These are phyloP conservation scores for Lydus trimaculatus DNA, from an alignment of 2,888 invertebrate species.

Conservation along the genomic window DNA sequence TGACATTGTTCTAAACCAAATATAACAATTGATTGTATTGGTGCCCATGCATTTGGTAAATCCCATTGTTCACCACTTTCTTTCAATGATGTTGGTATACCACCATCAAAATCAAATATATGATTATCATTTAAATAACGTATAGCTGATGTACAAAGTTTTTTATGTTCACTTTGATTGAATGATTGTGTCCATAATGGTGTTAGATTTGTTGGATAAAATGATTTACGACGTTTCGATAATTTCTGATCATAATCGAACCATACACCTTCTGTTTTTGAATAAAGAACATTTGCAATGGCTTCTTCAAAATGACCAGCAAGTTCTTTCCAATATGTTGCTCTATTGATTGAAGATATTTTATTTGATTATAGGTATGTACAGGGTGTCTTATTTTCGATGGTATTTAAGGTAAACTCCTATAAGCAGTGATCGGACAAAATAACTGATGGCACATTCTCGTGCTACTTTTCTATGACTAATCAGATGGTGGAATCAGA, in stretches of 20 bases:
- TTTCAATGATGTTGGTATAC: constrained; percentile 72
- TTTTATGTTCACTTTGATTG: constrained; percentile 45
- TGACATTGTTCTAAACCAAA: constrained; percentile 67
- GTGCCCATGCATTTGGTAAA: constrained; percentile 87
- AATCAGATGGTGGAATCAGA: too few relatives aligned
- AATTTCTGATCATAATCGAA: constrained; percentile 75
- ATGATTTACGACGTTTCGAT: constrained; percentile 67
- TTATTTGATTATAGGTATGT: too few relatives aligned
- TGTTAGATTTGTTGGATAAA: constrained; percentile 75
- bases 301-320: constrained; percentile 63
- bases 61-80: constrained; percentile 81
- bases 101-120: constrained; percentile 66
- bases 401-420: too few relatives aligned
- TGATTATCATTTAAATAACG: constrained; percentile 61
- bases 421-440: too few relatives aligned
- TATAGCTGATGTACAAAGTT: constrained; percentile 62
- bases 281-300: constrained; percentile 77
- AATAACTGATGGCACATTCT: too few relatives aligned
- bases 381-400: too few relatives aligned
- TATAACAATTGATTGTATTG: constrained; percentile 77
- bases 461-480: too few relatives aligned
- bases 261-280: constrained; percentile 79
- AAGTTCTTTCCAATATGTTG: constrained; percentile 59
- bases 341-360: too few relatives aligned
- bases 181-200: constrained; percentile 74